These are phyloP conservation scores for Catharus minimus DNA, from an alignment of 2,113 vertebrate species.

Conservation along the genomic window DNA sequence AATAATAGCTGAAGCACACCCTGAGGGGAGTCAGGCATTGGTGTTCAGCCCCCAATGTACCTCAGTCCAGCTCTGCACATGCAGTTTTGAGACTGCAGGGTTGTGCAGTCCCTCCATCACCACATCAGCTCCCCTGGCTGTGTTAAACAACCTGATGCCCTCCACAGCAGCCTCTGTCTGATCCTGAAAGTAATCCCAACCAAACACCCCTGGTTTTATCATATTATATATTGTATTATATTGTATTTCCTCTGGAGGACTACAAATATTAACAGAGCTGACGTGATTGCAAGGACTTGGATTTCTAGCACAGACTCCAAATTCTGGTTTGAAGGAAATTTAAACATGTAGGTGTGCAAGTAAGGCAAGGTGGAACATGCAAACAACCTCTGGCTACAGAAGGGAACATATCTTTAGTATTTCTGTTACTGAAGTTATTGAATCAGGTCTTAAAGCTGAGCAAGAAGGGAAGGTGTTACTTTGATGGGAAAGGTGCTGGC, in stretches of 20 bases:
- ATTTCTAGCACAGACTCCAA: neutral
- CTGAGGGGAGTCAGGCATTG: neutral
- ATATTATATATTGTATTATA: too few species aligned
- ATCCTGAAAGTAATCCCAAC: neutral
- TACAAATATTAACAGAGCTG: neutral
- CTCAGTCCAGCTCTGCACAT: neutral
- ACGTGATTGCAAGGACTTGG: neutral
- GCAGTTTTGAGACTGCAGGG: neutral
- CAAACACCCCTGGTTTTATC: neutral
- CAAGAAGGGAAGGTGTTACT: slow-evolving; percentile 31
- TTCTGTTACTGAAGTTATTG: neutral
- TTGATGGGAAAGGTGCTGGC: slow-evolving; percentile 29
- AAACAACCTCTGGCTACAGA: neutral
- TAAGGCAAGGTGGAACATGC: neutral
- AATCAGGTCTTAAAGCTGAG: neutral
- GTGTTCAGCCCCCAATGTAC: neutral
- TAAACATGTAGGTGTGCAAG: neutral
- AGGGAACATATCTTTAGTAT: neutral
- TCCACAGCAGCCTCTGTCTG: neutral
- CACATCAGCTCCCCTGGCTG: neutral
- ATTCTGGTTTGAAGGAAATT: neutral
- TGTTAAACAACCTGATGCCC: neutral
- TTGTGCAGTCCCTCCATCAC: neutral
- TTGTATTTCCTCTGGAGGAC: neutral
- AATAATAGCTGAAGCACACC: neutral